phyloP scores from a whole-genome alignment of 2,888 invertebrate genomes.

The Drosophila sordidapex region DNA sequence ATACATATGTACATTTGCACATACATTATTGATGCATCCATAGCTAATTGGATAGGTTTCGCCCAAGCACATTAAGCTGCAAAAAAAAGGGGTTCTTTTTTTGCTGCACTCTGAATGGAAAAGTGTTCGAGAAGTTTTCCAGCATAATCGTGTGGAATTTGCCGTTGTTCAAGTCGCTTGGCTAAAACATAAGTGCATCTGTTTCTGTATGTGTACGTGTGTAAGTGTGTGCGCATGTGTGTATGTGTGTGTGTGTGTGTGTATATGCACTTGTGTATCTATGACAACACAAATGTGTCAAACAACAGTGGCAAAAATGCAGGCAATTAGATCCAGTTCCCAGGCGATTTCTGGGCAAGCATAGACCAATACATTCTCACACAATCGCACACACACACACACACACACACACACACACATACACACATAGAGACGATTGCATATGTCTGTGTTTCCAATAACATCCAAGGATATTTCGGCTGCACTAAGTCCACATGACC shows the following conservation, averaged over 20 bases:
- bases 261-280: constrained; percentile 33
- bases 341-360: constrained; percentile 43
- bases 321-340: constrained; percentile 50
- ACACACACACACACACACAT: not conserved
- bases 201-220: not conserved
- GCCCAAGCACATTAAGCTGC: not conserved
- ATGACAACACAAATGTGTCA: constrained; percentile 56
- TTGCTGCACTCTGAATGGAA: not conserved
- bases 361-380: constrained; percentile 14
- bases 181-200: not conserved
- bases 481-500: constrained; percentile 79
- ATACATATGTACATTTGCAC: not conserved
- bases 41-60: not conserved
- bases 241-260: constrained; percentile 3
- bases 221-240: not conserved
- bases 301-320: constrained; percentile 38
- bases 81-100: not conserved
- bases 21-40: not conserved
- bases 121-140: constrained; percentile 10
- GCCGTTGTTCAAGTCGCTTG: constrained; percentile 11
- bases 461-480: constrained; percentile 77
- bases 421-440: not conserved
- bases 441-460: constrained; percentile 62
- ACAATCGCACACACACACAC: constrained; percentile 18
- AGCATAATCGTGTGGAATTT: constrained; percentile 1